Evolutionary conservation across 1,140 invertebrate genomes (phyloP), one percentile per base, ranked within the genome.

Genomic region (Hylyphantes graminicola): DNA sequence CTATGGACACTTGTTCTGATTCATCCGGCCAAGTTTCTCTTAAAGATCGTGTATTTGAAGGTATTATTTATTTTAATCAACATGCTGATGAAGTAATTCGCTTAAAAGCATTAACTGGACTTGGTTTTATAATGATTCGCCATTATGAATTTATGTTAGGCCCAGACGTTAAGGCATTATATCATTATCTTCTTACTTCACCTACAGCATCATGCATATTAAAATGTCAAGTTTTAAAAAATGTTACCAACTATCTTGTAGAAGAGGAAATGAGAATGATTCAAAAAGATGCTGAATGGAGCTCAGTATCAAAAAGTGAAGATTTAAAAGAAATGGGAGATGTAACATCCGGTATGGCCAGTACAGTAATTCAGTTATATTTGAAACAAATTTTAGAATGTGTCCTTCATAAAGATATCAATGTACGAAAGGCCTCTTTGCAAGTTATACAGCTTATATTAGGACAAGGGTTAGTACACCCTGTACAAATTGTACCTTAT

Each of bases 181-280:
- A 99, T 90, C 94, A 97, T 89, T 92, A 94, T 86, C 91, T 98
- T 74, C 90, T 99, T 8, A 93, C 93, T 0, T 93, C 94, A 3
- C 80, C 88, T 54, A 92, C 94, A 13, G 90, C 93, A 79, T 93
- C 94, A 19, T 91, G 93, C 48, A 91, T 94, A 35, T 94, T 97
- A 91, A 96, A 95, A 90, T 93, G 93, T 12, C 90, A 98, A 89
- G 96, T 98, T 12, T 91, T 99, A 67, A 94, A 94, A 86, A 99
- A 99, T 90, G 94, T 99, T 68, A 96, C 98, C 89, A 93, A 94
- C 88, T 99, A 99, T 90, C 91, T 99, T 82, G 93, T 95, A 85
- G 97, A 98, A 90, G 98, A 99, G 88, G 98, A 99, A 89, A 94
- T 95, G 86, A 91, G 96, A 87, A 98, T 99, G 96, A 95, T 98